phyloP scores from a whole-genome alignment of 1,140 invertebrate species.

The Forficula auricularia region DNA sequence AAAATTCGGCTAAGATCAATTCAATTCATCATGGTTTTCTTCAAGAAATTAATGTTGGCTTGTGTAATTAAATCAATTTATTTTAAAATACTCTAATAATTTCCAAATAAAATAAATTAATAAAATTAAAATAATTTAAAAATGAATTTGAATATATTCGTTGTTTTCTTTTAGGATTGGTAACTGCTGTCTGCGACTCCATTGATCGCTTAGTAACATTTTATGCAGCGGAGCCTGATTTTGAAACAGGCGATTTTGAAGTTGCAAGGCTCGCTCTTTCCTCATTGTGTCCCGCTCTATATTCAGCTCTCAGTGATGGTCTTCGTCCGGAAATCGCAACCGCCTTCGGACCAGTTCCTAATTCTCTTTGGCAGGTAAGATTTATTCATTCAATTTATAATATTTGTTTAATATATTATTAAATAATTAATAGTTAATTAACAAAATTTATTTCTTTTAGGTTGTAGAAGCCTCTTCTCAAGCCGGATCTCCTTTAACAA shows the following conservation, averaged over 20 bases:
- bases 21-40: too few relatives aligned
- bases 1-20: too few relatives aligned
- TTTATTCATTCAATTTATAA: neutral
- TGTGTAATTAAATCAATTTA: too few relatives aligned
- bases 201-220: conserved; percentile 35
- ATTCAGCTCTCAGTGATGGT: conserved; percentile 65
- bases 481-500: conserved; percentile 47
- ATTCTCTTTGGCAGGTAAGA: conserved; percentile 65
- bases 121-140: too few relatives aligned
- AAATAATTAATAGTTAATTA: neutral
- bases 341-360: conserved; percentile 67
- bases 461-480: conserved; percentile 73
- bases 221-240: conserved; percentile 33
- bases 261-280: conserved; percentile 48
- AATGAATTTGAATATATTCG: too few relatives aligned
- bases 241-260: conserved; percentile 21
- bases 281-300: conserved; percentile 64
- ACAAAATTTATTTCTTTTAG: neutral
- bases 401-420: neutral
- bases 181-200: conserved; percentile 43
- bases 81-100: too few relatives aligned
- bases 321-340: conserved; percentile 63
- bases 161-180: conserved; percentile 32
- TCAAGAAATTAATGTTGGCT: too few relatives aligned
- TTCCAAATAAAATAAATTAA: too few relatives aligned